Conservation (phyloP, 1,140 invertebrate genomes). For the Scaptodrosophila lebanonensis region DNA sequence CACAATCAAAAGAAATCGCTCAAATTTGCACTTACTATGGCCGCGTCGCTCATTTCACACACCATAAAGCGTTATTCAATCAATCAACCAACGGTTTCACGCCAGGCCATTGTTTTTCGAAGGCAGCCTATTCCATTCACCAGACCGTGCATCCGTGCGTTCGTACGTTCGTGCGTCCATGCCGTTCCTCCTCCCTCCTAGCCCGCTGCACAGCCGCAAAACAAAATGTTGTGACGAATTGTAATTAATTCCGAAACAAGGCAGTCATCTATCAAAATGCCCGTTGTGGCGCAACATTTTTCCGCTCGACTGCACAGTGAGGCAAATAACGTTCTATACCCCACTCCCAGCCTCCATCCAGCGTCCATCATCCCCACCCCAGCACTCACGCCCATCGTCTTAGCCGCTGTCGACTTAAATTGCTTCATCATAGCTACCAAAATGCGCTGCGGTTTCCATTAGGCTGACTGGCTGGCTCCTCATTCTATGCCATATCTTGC, state of each 20-base stretch:
- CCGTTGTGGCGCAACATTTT: slow-evolving; percentile 66
- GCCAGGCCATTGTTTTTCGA: slow-evolving; percentile 54
- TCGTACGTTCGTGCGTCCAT: slow-evolving; percentile 22
- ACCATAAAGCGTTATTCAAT: slow-evolving; percentile 68
- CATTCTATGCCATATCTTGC: not conserved
- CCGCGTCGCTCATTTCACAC: slow-evolving; percentile 69
- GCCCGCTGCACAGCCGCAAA: slow-evolving; percentile 41
- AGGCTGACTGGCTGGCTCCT: slow-evolving; percentile 31
- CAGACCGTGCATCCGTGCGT: slow-evolving; percentile 8
- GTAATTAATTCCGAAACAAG: slow-evolving; percentile 77
- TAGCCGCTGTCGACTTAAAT: slow-evolving; percentile 50
- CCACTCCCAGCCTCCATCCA: too few relatives aligned
- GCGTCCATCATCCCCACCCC: too few relatives aligned
- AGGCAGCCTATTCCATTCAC: not conserved
- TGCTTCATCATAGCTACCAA: slow-evolving; percentile 69
- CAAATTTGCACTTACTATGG: slow-evolving; percentile 48
- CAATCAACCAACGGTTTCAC: slow-evolving; percentile 63
- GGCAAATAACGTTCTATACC: too few relatives aligned
- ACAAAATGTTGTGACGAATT: slow-evolving; percentile 76
- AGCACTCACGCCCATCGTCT: slow-evolving; percentile 45
- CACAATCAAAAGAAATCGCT: slow-evolving; percentile 49
- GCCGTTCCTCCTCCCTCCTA: not conserved
- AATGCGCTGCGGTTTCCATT: slow-evolving; percentile 71
- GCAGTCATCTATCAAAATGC: slow-evolving; percentile 74
- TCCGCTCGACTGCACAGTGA: slow-evolving; percentile 52